Base-by-base conservation (phyloP, 2,113 vertebrate genomes). In the Anseranas semipalmata region DNA sequence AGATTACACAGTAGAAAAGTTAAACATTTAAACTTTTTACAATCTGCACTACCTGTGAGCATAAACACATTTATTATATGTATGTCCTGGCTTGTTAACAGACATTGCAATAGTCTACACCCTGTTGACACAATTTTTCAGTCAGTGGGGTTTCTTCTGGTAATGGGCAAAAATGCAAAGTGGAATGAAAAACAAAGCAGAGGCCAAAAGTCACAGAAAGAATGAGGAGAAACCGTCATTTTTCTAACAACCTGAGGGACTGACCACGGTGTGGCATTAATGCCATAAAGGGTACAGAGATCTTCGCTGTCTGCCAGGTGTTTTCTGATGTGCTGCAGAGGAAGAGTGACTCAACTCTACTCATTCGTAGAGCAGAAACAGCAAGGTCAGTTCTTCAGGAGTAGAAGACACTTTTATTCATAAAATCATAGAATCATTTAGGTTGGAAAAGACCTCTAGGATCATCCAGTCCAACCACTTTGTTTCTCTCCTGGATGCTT, bases 61-160 rank as follows among this genome's bases (percentile, higher is more conserved):
- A 52, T 67, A 95, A 92, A 83, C 68, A 86, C 2, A 2, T 95
- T 95, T 89, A 41, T 92, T 88, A 70, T 55, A 45, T 79, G 11
- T 74, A 80, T 1, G 2, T 33, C 75, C 74, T 93, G 68, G 68
- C 91, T 96, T 96, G 85, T 96, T 95, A 95, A 50, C 48, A 86
- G 90, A 46, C 22, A 0, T 50, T 81, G 80, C 90, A 89, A 63
- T 37, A 45, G 45, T 55, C 86, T 79, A 68, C 82, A 94, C 46
- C 48, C 92, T 79, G 81, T 93, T 86, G 93, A 59, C 41, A 66
- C 45, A n/a, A 96, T 96, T 96, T 94, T 86, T 93, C 78, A 96
- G 95, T 35, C 93, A 89, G 90, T 93, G 79, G 96, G 89, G 80
- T 91, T 93, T 91, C 92, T 92, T 74, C 28, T 33, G 46, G 46